Evolutionary conservation across 2,797 vertebrate genomes (phyloP).

Genomic region (Okamejei kenojei): DNA sequence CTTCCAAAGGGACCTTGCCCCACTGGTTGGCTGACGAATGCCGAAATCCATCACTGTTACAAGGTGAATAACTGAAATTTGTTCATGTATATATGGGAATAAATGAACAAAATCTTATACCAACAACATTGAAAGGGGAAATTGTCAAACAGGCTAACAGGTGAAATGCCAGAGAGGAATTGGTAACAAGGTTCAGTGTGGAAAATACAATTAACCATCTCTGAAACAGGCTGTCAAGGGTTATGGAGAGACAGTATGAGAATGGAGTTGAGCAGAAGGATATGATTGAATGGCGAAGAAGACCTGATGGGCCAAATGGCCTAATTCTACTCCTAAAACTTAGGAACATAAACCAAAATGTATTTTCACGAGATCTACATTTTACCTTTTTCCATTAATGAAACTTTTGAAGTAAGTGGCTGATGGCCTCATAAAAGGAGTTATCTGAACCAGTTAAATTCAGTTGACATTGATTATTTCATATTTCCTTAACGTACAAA

Average conservation of each 20-base stretch:
- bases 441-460: background rate
- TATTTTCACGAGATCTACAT: background rate
- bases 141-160: background rate
- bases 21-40: conserved; percentile 67
- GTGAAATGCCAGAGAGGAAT: background rate
- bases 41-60: conserved; percentile 69
- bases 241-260: too few relatives aligned
- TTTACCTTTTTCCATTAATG: background rate
- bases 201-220: too few relatives aligned
- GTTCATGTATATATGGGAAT: background rate
- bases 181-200: background rate
- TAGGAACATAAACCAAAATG: background rate
- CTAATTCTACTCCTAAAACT: too few relatives aligned
- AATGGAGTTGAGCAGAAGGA: too few relatives aligned
- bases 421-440: background rate
- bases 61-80: conserved; percentile 64
- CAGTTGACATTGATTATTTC: background rate
- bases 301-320: too few relatives aligned
- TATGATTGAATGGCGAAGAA: too few relatives aligned
- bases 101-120: background rate
- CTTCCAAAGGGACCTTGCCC: conserved; percentile 65
- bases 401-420: background rate
- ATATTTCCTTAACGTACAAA: background rate
- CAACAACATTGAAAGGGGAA: background rate
- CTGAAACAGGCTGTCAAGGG: too few relatives aligned